Percentiles rank a stretch among this genome's conserved stretches.
phyloP scores from a whole-genome alignment of 2,888 invertebrate species.

The Saturnia japonica region DNA sequence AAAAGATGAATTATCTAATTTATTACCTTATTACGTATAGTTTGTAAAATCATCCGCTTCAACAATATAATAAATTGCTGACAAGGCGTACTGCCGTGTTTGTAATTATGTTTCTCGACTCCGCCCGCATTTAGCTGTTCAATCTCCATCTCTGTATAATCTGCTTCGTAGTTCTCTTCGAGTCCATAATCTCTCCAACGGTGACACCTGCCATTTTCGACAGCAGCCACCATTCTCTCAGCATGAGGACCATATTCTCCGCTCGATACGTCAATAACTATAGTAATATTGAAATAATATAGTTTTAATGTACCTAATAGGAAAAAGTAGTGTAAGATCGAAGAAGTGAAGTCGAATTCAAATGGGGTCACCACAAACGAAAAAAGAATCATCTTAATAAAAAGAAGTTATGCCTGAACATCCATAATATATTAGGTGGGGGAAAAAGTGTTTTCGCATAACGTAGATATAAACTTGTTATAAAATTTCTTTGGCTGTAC shows the following conservation, averaged over 20 bases:
- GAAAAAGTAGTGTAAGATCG: no score
- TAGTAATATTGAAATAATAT: constrained; percentile 31
- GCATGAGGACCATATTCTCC: constrained; percentile 89
- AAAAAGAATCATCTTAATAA: no score
- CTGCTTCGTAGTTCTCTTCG: constrained; percentile 40
- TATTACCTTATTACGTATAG: constrained; percentile 86
- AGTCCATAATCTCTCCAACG: constrained; percentile 73
- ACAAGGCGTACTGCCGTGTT: constrained; percentile 81
- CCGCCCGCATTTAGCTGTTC: constrained; percentile 71
- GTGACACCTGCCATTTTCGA: constrained; percentile 84
- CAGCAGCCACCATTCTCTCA: constrained; percentile 85
- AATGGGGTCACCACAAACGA: no score
- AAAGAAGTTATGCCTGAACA: no score
- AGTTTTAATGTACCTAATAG: no score
- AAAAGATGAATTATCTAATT: neutral
- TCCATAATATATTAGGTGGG: no score
- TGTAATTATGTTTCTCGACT: constrained; percentile 74
- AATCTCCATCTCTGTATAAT: constrained; percentile 54
- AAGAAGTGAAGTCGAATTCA: no score
- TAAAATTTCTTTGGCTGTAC: no score
- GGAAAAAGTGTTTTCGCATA: no score
- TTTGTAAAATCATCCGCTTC: constrained; percentile 87
- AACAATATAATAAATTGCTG: constrained; percentile 86
- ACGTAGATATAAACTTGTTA: no score
- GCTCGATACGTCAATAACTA: constrained; percentile 91